Evolutionary conservation across 2,888 invertebrate species (phyloP), one percentile per base, ranked within the genome.

Genomic region (Pycnomerus fuliginosus): DNA sequence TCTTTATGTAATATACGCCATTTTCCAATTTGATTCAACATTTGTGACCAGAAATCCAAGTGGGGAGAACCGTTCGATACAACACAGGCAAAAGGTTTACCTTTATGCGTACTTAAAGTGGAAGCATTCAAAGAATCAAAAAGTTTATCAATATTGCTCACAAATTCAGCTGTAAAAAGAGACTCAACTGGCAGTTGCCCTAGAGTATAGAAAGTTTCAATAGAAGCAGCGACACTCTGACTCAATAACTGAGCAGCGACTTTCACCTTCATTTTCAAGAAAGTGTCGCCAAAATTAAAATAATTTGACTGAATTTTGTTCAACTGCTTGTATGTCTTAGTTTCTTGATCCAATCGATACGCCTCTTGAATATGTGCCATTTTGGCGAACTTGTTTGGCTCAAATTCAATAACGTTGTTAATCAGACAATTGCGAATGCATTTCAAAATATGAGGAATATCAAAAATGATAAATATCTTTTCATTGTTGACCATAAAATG

Each of bases 1-100:
- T 17, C 8, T 49, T 36, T 16, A 48, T 35, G n/a, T n/a, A n/a
- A n/a, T 22, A 50, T 17, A 29, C 37, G 35, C 47, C 39, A 40
- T 8, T 47, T 29, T 17, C 16, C 30, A 31, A 50, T 29, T 44
- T 40, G 36, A 5, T 11, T 34, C 3, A 50, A 3, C 5, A 44
- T 20, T 11, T 36, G 7, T 5, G 30, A 24, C 43, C 43, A 51
- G 35, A 48, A 51, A 7, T 32, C 12, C 8, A 43, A 15, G 37
- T 45, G 44, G 5, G 28, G 29, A 15, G 52, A 38, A 17, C 23
- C 17, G 4, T 41, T 23, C 13, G 35, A 28, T 13, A 50, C 12
- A 11, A 22, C 43, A 39, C 43, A 41, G 33, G 36, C 15, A 38
- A 32, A 47, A 35, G 22, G 28, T 48, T 44, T 44, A 10, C 42